A percentile compares a stretch with the other conserved stretches of the same genome.
Conservation (phyloP, 1,140 invertebrate genomes). For the Thaumetopoea pityocampa region DNA sequence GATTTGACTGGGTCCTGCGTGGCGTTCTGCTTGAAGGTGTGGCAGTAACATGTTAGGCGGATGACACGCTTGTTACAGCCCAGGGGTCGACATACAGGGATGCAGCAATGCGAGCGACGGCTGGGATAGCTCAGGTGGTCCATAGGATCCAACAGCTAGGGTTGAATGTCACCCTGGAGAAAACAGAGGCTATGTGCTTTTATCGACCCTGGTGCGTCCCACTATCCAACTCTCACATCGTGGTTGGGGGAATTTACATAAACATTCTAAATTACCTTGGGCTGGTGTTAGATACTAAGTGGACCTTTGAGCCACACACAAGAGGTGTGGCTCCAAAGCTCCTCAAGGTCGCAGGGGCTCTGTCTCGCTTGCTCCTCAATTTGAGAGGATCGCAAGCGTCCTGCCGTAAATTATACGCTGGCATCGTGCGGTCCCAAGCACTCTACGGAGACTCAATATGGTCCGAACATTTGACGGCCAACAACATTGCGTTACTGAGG, state of each 20-base stretch:
- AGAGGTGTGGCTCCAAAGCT: no score
- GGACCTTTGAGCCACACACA: constrained; percentile 3
- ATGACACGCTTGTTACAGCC: not conserved
- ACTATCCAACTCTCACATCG: not conserved
- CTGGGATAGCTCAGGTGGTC: no score
- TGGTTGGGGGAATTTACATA: not conserved
- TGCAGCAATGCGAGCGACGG: not conserved
- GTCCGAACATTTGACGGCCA: not conserved
- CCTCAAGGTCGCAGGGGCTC: no score
- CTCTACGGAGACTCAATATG: constrained; percentile 9
- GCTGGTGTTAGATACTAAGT: not conserved
- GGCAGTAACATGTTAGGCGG: not conserved
- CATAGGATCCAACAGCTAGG: not conserved
- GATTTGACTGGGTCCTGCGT: not conserved
- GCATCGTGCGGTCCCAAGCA: constrained; percentile 5
- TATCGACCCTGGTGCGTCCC: not conserved
- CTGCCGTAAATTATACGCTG: not conserved
- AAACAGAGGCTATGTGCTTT: constrained; percentile 4
- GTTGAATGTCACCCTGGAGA: constrained; percentile 4
- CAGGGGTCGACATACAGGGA: not conserved
- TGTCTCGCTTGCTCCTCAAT: no score
- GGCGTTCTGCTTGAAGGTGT: constrained; percentile 1
- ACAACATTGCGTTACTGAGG: no score
- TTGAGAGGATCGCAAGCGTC: no score
- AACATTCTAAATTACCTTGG: constrained; percentile 6